A percentile compares a stretch with the other conserved stretches of the same genome.
Conservation (phyloP, 2,888 invertebrate genomes). For the Pristionchus arcanus region DNA sequence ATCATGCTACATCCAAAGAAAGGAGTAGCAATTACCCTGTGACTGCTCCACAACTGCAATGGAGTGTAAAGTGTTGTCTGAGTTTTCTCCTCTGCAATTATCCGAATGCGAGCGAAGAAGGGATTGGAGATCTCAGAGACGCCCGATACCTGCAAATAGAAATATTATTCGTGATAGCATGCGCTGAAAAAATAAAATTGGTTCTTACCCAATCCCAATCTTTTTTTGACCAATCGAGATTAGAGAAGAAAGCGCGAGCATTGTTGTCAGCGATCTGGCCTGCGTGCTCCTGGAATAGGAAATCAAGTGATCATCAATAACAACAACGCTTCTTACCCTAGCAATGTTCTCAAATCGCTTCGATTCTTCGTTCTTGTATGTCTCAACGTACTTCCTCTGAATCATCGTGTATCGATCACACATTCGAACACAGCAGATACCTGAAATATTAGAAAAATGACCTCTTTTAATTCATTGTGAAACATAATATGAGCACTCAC, state of each 20-base stretch:
- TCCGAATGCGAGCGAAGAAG: slow-evolving; percentile 66
- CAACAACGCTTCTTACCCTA: slow-evolving; percentile 58
- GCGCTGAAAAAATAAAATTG: neutral
- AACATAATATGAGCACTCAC: slow-evolving; percentile 54
- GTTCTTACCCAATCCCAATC: slow-evolving; percentile 74
- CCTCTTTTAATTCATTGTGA: too few species aligned
- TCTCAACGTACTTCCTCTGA: slow-evolving; percentile 73
- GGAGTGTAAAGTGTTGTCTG: slow-evolving; percentile 70
- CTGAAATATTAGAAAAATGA: slow-evolving; percentile 59
- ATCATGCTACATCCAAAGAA: neutral
- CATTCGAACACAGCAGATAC: slow-evolving; percentile 70
- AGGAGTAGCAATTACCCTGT: slow-evolving; percentile 57
- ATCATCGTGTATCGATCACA: slow-evolving; percentile 75
- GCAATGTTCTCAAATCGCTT: slow-evolving; percentile 72
- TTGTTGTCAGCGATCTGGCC: slow-evolving; percentile 69
- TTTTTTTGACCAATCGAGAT: slow-evolving; percentile 69
- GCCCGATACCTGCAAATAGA: slow-evolving; percentile 45
- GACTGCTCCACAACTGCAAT: slow-evolving; percentile 68
- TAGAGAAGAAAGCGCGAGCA: slow-evolving; percentile 71
- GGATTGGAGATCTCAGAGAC: slow-evolving; percentile 62
- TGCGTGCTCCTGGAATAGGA: slow-evolving; percentile 67
- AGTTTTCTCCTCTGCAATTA: slow-evolving; percentile 68
- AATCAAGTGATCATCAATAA: neutral
- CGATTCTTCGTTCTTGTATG: slow-evolving; percentile 71
- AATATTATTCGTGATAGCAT: neutral